phyloP scores from a whole-genome alignment of 2,888 invertebrate genomes.

The Agriopis aurantiaria region DNA sequence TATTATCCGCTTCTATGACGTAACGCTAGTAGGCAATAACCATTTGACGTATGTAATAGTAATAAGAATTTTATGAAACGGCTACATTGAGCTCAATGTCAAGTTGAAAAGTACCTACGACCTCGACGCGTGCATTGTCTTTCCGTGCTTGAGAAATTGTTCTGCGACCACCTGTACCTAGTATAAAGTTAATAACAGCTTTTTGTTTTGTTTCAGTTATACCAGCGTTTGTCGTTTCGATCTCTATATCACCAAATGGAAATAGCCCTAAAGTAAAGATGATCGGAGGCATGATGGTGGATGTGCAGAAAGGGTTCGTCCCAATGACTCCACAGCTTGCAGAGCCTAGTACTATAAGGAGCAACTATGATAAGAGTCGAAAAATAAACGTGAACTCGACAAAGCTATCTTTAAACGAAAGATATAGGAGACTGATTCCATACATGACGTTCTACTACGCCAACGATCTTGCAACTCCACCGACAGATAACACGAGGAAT shows the following conservation, averaged over 20 bases:
- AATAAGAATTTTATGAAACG: slow-evolving; percentile 40
- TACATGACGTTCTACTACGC: slow-evolving; percentile 94
- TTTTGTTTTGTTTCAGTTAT: slow-evolving; percentile 75
- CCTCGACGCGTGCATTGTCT: slow-evolving; percentile 59
- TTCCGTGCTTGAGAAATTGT: slow-evolving; percentile 55
- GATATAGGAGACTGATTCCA: slow-evolving; percentile 92
- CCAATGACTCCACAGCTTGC: slow-evolving; percentile 56
- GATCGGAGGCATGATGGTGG: slow-evolving; percentile 72
- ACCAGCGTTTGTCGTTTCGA: slow-evolving; percentile 67
- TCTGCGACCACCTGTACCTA: slow-evolving; percentile 36
- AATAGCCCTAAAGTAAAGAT: slow-evolving; percentile 82
- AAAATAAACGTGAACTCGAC: slow-evolving; percentile 60
- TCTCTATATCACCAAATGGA: slow-evolving; percentile 82
- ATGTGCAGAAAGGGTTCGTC: slow-evolving; percentile 67
- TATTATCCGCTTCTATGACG: slow-evolving; percentile 13
- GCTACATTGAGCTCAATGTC: slow-evolving; percentile 56
- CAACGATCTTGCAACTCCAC: slow-evolving; percentile 83
- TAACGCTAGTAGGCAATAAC: slow-evolving; percentile 17
- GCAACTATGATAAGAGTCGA: slow-evolving; percentile 57
- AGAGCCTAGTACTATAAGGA: slow-evolving; percentile 50
- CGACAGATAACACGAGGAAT: slow-evolving; percentile 65
- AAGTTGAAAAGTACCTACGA: slow-evolving; percentile 57
- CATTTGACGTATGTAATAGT: slow-evolving; percentile 14
- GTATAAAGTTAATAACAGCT: slow-evolving; percentile 1
- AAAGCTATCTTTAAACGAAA: slow-evolving; percentile 86